Evolutionary conservation across 2,113 vertebrate genomes (phyloP).

Genomic region (Caranx ignobilis): DNA sequence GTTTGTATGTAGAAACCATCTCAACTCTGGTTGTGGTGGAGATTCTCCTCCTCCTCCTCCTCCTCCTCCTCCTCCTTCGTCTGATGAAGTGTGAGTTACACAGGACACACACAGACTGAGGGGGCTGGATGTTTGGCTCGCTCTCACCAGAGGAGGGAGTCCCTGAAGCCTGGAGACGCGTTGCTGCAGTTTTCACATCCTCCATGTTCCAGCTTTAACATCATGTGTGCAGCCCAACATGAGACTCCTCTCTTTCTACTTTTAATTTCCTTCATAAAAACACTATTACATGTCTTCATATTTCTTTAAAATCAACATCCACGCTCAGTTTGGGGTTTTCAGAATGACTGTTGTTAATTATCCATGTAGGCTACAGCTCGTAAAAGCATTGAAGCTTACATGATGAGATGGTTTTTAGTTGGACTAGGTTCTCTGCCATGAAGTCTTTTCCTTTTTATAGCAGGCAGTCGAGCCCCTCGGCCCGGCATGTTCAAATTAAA

Average conservation of each 20-base stretch:
- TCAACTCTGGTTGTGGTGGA: background rate
- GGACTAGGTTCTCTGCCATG: conserved; percentile 35
- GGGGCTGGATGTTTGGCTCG: conserved; percentile 25
- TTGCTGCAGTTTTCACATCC: background rate
- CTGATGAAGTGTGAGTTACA: conserved; percentile 45
- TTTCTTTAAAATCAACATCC: conserved; percentile 2
- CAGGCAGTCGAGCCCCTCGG: conserved; percentile 22
- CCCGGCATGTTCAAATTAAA: conserved; percentile 61
- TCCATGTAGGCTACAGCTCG: background rate
- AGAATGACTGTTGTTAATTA: conserved; percentile 28
- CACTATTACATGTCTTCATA: background rate
- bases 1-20: conserved; percentile 45
- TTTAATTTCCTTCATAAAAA: background rate
- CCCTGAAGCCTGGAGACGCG: conserved; percentile 27
- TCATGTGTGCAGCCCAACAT: too few species aligned
- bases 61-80: too few species aligned
- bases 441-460: conserved; percentile 22
- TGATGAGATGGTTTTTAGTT: conserved; percentile 25
- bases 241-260: too few species aligned
- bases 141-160: conserved; percentile 79
- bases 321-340: background rate
- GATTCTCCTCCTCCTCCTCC: conserved; percentile 6
- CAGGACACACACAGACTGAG: background rate
- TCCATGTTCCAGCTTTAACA: background rate
- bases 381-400: conserved; percentile 28